phyloP scores from a whole-genome alignment of 2,113 vertebrate genomes.

The Bombycilla garrulus region DNA sequence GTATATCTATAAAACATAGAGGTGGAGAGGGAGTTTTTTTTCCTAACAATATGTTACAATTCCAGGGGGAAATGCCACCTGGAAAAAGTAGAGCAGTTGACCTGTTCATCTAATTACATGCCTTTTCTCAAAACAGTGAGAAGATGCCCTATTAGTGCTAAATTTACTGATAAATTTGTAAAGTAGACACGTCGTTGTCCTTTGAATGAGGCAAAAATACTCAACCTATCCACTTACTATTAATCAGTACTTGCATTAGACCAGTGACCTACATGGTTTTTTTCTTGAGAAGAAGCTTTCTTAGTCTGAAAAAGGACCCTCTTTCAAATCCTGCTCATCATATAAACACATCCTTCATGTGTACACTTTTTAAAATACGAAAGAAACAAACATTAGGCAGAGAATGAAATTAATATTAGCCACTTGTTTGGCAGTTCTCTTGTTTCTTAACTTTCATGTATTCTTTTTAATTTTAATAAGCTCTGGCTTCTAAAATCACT shows the following conservation, averaged over 20 bases:
- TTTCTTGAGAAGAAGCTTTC: neutral
- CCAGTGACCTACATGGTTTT: neutral
- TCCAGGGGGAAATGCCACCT: neutral
- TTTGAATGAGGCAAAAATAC: neutral
- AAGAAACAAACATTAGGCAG: neutral
- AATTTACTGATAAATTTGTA: neutral
- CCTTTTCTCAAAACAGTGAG: neutral
- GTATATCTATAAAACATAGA: neutral
- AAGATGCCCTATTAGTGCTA: neutral
- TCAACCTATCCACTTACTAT: neutral
- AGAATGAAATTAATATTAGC: neutral
- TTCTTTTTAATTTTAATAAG: neutral
- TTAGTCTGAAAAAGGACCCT: neutral
- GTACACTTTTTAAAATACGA: neutral
- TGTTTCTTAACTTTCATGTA: neutral
- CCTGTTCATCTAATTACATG: neutral
- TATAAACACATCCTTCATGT: neutral
- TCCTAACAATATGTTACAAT: neutral
- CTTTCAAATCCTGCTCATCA: neutral
- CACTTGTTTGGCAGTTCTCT: neutral
- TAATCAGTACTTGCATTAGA: neutral
- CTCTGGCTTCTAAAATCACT: neutral
- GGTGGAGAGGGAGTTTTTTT: neutral
- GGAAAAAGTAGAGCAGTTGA: neutral
- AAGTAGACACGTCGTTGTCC: neutral